Base-by-base conservation (phyloP, 2,113 vertebrate species). In the Malurus melanocephalus region DNA sequence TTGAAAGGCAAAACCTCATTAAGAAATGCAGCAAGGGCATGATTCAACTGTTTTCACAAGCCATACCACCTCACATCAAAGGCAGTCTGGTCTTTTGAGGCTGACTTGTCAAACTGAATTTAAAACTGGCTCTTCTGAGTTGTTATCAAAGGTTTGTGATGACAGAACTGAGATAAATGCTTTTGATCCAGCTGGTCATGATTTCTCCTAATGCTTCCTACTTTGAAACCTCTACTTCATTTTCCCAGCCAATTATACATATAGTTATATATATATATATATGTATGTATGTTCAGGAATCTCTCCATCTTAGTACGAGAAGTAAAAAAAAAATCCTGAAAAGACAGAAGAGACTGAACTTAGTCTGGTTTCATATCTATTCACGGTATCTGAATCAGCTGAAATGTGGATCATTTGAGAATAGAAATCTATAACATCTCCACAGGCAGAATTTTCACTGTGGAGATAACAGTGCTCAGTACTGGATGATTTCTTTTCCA, bases 71-170 rank as follows among this genome's bases (percentile, higher is more conserved):
- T 90, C 43, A 69, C 89, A 85, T 93, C 87, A 95, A 95, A 95
- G 75, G 23, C 52, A 76, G 9, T 38, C 74, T 69, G 55, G 9
- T 87, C 87, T 93, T 94, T 87, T 94, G 62, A 90, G 81, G 71
- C 16, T 95, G 46, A 4, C 59, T 85, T 90, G 83, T 94, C 89
- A 93, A 93, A 93, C 26, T 55, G 71, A 92, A 90, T 95, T 88
- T 90, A 35, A 92, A 93, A 94, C 73, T 82, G 81, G 10, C 16
- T 82, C 65, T 94, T 68, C 59, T 68, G 77, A 35, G 73, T 75
- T 65, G 62, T 72, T 92, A 87, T 79, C 73, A 93, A 81, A 93
- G 74, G 53, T 87, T 88, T 85, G 38, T 86, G 76, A 42, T 53
- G 33, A 23, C 21, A 68, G 53, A 51, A 46, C 26, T 75, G 45